Evolutionary conservation across 2,888 invertebrate species (phyloP).

Genomic region (Archips crataeganus): DNA sequence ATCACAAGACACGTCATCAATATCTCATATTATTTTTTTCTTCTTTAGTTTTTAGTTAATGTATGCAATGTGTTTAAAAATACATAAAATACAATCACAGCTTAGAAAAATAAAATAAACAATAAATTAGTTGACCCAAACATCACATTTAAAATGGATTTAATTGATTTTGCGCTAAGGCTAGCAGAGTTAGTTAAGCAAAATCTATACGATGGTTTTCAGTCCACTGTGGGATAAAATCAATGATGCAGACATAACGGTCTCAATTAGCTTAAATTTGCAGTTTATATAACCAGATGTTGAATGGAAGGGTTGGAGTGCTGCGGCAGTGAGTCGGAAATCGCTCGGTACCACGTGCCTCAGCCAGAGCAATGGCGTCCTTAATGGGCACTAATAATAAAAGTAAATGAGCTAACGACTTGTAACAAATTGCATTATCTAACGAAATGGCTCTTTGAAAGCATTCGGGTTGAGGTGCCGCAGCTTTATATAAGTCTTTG

Average conservation of each 20-base stretch:
- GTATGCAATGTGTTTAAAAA: not conserved
- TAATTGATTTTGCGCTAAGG: not conserved
- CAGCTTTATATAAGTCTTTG: slow-evolving; percentile 35
- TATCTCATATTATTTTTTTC: not conserved
- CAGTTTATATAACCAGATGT: slow-evolving; percentile 71
- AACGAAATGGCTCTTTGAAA: slow-evolving; percentile 67
- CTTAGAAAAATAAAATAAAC: no score
- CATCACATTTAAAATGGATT: not conserved
- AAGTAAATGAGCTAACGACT: slow-evolving; percentile 74
- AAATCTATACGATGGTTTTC: not conserved
- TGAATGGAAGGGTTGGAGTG: slow-evolving; percentile 55
- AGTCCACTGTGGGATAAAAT: slow-evolving; percentile 44
- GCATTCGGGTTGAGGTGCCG: slow-evolving; percentile 57
- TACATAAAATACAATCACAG: no score
- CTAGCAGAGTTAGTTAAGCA: not conserved
- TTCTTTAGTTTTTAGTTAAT: not conserved
- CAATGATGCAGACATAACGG: slow-evolving; percentile 64
- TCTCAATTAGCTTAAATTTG: slow-evolving; percentile 70
- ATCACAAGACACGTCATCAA: no score
- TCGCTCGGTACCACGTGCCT: slow-evolving; percentile 58
- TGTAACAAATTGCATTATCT: slow-evolving; percentile 78
- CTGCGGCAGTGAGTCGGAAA: slow-evolving; percentile 52
- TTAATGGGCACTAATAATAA: slow-evolving; percentile 75
- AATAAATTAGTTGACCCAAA: no score
- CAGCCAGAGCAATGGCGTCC: slow-evolving; percentile 55